These are phyloP conservation scores for Spinus olivaceus DNA, from an alignment of 2,797 vertebrate species.

Conservation along the genomic window DNA sequence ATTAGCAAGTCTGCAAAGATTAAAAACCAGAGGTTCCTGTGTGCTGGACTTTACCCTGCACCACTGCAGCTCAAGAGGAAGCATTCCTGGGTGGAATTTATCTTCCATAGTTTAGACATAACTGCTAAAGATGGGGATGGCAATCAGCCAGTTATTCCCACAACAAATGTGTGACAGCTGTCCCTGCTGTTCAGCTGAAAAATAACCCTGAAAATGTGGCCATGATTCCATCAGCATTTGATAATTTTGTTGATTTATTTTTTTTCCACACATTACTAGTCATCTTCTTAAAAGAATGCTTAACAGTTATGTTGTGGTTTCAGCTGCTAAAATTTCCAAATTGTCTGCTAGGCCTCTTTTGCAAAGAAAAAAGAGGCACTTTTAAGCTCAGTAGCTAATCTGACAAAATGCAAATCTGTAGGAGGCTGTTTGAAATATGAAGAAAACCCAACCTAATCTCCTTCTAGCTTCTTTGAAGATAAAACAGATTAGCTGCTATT, in stretches of 20 bases:
- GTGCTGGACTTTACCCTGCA: neutral
- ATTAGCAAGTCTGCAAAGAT: neutral
- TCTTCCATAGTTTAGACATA: neutral
- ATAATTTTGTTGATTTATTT: neutral
- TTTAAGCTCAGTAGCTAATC: neutral
- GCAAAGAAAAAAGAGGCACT: neutral
- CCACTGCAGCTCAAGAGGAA: neutral
- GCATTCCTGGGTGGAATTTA: neutral
- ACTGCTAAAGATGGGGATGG: neutral
- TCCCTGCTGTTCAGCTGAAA: neutral
- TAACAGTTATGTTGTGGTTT: neutral
- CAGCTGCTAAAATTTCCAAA: neutral
- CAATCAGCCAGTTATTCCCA: neutral
- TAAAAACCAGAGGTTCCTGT: neutral
- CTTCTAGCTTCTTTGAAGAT: neutral
- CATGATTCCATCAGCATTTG: neutral
- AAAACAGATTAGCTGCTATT: neutral
- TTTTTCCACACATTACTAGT: neutral
- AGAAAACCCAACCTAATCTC: neutral
- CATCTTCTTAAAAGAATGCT: neutral
- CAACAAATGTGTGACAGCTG: neutral
- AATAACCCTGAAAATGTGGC: neutral
- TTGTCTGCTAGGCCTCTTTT: neutral
- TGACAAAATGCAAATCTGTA: constrained; percentile 6
- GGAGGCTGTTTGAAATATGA: neutral